Percentiles rank a stretch among this genome's conserved stretches.
Conservation (phyloP, 2,113 vertebrate species). For the Gnathonemus echidnorhynchus region DNA sequence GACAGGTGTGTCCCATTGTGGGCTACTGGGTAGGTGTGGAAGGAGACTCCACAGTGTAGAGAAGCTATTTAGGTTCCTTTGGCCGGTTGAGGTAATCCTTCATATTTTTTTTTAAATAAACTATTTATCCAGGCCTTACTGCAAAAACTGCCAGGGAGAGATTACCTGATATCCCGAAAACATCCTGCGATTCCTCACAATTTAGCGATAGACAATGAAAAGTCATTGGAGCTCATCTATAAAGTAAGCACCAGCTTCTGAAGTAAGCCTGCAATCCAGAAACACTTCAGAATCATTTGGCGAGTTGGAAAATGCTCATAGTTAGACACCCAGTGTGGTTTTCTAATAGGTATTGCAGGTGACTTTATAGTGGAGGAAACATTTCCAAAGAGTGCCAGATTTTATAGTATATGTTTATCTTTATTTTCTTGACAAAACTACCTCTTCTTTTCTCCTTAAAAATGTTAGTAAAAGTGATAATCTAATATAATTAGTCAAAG, state of each 20-base stretch:
- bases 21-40: neutral
- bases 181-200: neutral
- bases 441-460: neutral
- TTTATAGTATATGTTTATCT: neutral
- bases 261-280: neutral
- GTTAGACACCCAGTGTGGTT: neutral
- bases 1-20: neutral
- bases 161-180: neutral
- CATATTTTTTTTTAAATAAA: conserved; percentile 20
- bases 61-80: neutral
- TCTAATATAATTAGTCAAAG: neutral
- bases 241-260: neutral
- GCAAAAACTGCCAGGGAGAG: conserved; percentile 26
- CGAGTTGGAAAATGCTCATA: neutral
- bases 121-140: conserved; percentile 38
- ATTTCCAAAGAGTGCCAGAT: conserved; percentile 16
- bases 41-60: neutral
- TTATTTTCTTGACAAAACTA: neutral
- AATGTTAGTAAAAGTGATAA: neutral
- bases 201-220: neutral
- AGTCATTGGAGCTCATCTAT: neutral
- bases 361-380: neutral
- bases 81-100: neutral
- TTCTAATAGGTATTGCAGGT: neutral
- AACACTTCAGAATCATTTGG: neutral